phyloP scores from a whole-genome alignment of 2,888 invertebrate species.

The Drosophila prolongata region DNA sequence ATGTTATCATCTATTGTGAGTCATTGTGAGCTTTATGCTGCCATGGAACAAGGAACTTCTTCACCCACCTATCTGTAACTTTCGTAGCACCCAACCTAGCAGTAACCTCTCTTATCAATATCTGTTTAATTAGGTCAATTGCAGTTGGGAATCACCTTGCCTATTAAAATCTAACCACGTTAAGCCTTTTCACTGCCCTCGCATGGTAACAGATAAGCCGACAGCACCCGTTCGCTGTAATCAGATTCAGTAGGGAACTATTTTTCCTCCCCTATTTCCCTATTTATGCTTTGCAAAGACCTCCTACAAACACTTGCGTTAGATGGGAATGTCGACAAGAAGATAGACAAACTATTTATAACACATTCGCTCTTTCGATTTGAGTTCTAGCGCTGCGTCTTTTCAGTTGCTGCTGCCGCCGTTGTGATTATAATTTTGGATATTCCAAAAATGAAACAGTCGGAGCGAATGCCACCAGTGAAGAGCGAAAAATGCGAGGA shows the following conservation, averaged over 20 bases:
- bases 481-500: neutral
- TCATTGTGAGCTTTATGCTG: too few relatives aligned
- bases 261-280: neutral
- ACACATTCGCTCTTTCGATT: slow-evolving; percentile 43
- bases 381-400: slow-evolving; percentile 16
- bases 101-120: neutral
- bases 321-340: slow-evolving; percentile 26
- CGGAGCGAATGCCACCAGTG: neutral
- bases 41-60: too few relatives aligned
- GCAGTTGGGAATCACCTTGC: slow-evolving; percentile 2
- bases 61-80: neutral
- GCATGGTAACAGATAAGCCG: slow-evolving; percentile 34
- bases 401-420: slow-evolving; percentile 21
- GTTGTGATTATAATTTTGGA: slow-evolving; percentile 44
- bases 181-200: neutral
- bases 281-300: slow-evolving; percentile 7
- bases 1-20: too few relatives aligned
- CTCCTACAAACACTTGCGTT: slow-evolving; percentile 21
- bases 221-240: slow-evolving; percentile 16
- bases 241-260: slow-evolving; percentile 16
- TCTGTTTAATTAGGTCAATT: slow-evolving; percentile 10
- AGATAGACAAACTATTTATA: slow-evolving; percentile 67
- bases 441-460: slow-evolving; percentile 41
- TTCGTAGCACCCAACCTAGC: neutral
- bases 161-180: neutral